These are phyloP conservation scores for Drosophila anomalata DNA, from an alignment of 2,888 invertebrate genomes.

Conservation along the genomic window DNA sequence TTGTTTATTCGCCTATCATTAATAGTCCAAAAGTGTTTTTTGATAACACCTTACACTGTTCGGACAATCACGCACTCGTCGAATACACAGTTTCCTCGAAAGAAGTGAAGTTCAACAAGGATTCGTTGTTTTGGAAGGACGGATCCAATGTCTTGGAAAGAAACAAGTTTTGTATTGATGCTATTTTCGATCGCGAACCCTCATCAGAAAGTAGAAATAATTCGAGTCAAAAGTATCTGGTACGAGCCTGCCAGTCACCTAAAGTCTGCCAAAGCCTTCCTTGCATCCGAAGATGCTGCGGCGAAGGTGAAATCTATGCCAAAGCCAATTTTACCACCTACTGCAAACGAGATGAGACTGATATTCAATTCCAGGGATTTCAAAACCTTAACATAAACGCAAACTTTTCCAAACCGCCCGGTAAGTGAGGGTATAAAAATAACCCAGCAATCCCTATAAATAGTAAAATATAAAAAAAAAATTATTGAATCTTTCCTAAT, in stretches of 20 bases:
- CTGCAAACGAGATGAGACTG: conserved; percentile 70
- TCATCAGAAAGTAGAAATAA: not conserved
- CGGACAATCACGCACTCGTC: conserved; percentile 71
- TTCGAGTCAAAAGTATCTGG: conserved; percentile 49
- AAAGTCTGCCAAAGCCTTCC: conserved; percentile 68
- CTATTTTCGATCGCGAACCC: conserved; percentile 47
- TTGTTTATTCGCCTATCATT: conserved; percentile 68
- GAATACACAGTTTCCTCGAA: conserved; percentile 74
- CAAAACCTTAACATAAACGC: conserved; percentile 73
- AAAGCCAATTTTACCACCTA: conserved; percentile 70
- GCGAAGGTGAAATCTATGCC: conserved; percentile 76
- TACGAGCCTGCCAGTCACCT: conserved; percentile 68
- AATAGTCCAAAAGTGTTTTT: conserved; percentile 68
- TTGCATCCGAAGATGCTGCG: conserved; percentile 81
- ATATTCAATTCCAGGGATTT: conserved; percentile 74
- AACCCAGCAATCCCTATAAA: not conserved
- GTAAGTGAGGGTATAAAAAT: conserved; percentile 54
- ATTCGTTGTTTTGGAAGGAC: conserved; percentile 54
- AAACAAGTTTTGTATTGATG: conserved; percentile 80
- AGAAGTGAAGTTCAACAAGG: conserved; percentile 62
- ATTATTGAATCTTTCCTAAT: not conserved
- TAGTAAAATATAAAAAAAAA: not conserved
- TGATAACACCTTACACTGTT: conserved; percentile 71
- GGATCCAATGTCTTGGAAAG: conserved; percentile 53
- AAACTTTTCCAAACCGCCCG: conserved; percentile 76